Conservation (phyloP, 2,888 invertebrate genomes). For the Calameuta filiformis region DNA sequence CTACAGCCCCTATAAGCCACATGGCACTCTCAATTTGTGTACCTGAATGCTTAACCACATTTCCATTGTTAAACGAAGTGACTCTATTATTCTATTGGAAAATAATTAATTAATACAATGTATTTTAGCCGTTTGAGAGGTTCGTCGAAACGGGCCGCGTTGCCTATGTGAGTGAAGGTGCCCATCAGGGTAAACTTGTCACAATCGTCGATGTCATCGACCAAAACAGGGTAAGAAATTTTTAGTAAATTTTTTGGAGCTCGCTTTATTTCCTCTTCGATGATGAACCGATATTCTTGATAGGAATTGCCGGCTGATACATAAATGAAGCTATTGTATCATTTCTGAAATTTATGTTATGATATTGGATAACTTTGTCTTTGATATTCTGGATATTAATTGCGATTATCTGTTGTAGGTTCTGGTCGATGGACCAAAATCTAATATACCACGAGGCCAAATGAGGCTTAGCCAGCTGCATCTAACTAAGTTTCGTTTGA, state of each 20-base stretch:
- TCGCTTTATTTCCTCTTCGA: conserved; percentile 30
- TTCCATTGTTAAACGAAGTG: neutral
- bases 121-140: conserved; percentile 83
- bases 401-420: conserved; percentile 71
- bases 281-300: conserved; percentile 73
- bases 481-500: conserved; percentile 90
- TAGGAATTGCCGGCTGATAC: conserved; percentile 84
- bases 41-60: neutral
- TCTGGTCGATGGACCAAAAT: conserved; percentile 92
- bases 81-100: neutral
- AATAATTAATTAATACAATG: neutral
- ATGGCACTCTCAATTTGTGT: neutral
- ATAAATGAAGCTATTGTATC: conserved; percentile 71
- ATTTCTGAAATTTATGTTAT: conserved; percentile 44
- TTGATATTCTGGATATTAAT: neutral
- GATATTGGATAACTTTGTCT: conserved; percentile 4
- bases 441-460: conserved; percentile 81
- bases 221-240: conserved; percentile 83
- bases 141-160: conserved; percentile 98
- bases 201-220: conserved; percentile 97
- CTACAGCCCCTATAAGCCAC: neutral
- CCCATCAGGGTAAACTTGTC: conserved; percentile 90
- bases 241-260: neutral
- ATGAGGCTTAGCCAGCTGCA: conserved; percentile 92
- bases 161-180: conserved; percentile 93